A percentile compares a stretch with the other conserved stretches of the same genome.
These are phyloP conservation scores for Pristionchus maxplancki DNA, from an alignment of 2,888 invertebrate species.

Conservation along the genomic window DNA sequence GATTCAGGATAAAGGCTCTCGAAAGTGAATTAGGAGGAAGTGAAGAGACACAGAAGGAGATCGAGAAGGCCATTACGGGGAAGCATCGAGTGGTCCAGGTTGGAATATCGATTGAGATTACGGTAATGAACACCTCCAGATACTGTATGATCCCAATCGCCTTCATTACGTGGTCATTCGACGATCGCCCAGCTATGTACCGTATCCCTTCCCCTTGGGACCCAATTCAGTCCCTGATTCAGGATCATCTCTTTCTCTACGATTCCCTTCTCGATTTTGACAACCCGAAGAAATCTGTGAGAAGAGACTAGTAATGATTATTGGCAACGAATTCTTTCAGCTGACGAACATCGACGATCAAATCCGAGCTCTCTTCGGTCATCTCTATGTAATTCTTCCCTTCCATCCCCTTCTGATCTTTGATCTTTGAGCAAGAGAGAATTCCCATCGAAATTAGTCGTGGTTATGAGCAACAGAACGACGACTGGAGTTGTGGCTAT, in stretches of 20 bases:
- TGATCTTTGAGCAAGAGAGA: constrained; percentile 3
- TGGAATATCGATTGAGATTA: neutral
- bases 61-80: constrained; percentile 24
- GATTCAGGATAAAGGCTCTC: constrained; percentile 12
- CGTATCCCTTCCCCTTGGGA: neutral
- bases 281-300: constrained; percentile 4
- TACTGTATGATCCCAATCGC: constrained; percentile 42
- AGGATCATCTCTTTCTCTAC: neutral
- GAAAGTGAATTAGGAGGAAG: constrained; percentile 34
- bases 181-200: neutral
- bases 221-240: neutral
- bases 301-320: neutral
- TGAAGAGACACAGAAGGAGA: constrained; percentile 4
- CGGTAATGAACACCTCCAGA: neutral
- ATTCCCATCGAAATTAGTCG: neutral
- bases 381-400: constrained; percentile 1
- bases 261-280: constrained; percentile 32
- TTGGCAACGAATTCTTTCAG: neutral
- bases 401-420: neutral
- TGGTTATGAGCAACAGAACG: constrained; percentile 19
- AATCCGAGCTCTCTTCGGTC: neutral
- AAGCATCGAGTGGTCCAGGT: constrained; percentile 9
- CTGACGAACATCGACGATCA: neutral
- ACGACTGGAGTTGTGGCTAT: constrained; percentile 50
- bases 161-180: constrained; percentile 40